Evolutionary conservation across 2,888 invertebrate genomes (phyloP).

Genomic region (Bombylius major): DNA sequence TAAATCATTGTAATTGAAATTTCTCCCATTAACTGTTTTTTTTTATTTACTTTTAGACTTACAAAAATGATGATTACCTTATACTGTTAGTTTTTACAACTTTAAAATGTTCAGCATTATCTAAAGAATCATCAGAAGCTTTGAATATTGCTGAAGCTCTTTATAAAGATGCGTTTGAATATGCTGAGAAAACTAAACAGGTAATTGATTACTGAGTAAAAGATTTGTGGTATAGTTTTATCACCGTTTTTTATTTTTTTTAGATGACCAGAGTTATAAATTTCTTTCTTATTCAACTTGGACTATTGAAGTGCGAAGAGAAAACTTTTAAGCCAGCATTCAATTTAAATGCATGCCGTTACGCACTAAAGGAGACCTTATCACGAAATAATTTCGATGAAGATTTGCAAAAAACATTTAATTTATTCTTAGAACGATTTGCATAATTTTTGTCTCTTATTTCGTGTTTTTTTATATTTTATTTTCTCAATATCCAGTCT

Average conservation of each 20-base stretch:
- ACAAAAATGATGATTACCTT: constrained; percentile 28
- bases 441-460: constrained; percentile 5
- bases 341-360: constrained; percentile 29
- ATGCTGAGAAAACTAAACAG: constrained; percentile 30
- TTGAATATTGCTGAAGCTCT: constrained; percentile 26
- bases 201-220: constrained; percentile 1
- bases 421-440: constrained; percentile 26
- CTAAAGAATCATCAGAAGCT: constrained; percentile 27
- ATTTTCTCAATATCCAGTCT: no score
- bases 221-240: not conserved
- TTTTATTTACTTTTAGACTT: constrained; percentile 21
- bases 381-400: constrained; percentile 24
- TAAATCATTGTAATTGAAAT: constrained; percentile 2
- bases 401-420: constrained; percentile 29
- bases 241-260: not conserved
- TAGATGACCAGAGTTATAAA: constrained; percentile 28
- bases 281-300: constrained; percentile 32
- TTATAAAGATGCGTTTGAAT: constrained; percentile 29
- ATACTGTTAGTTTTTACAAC: constrained; percentile 31
- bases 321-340: constrained; percentile 26
- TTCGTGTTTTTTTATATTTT: no score
- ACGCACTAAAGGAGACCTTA: constrained; percentile 28
- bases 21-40: not conserved
- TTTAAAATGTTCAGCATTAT: constrained; percentile 31
- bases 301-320: constrained; percentile 30